Evolutionary conservation across 1,140 invertebrate genomes (phyloP).

Genomic region (Drosophila albomicans): DNA sequence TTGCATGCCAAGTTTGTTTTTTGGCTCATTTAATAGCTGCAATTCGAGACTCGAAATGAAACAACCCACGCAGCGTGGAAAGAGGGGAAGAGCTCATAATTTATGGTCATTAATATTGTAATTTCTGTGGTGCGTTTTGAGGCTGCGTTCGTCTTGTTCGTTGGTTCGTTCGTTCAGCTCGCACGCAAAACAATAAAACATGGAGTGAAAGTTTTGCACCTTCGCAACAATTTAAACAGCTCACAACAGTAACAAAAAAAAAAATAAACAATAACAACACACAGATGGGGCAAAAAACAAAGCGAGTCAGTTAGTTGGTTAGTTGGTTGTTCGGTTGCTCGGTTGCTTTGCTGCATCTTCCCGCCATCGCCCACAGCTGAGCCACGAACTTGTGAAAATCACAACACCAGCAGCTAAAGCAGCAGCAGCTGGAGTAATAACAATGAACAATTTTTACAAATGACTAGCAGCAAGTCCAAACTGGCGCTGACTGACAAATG

Average conservation of each 20-base stretch:
- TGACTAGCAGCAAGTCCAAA: conserved; percentile 66
- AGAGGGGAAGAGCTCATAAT: conserved; percentile 56
- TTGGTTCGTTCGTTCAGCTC: conserved; percentile 36
- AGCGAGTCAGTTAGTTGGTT: conserved; percentile 51
- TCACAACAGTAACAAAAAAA: conserved; percentile 32
- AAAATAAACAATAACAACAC: too few species aligned
- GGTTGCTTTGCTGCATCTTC: conserved; percentile 47
- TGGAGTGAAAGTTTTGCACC: conserved; percentile 82
- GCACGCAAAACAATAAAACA: conserved; percentile 77
- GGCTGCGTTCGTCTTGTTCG: conserved; percentile 14
- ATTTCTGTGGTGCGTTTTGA: conserved; percentile 57
- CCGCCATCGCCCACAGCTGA: conserved; percentile 12
- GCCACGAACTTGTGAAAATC: conserved; percentile 64
- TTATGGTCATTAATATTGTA: conserved; percentile 80
- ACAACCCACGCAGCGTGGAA: conserved; percentile 52
- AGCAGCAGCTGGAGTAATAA: conserved; percentile 44
- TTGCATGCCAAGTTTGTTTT: conserved; percentile 42
- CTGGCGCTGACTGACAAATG: conserved; percentile 73
- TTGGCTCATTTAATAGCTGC: conserved; percentile 65
- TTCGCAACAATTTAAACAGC: conserved; percentile 58
- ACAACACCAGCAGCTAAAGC: conserved; percentile 31
- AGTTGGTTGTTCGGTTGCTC: conserved; percentile 49
- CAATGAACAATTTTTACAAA: conserved; percentile 73
- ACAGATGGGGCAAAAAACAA: conserved; percentile 35
- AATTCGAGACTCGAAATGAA: conserved; percentile 39